A percentile compares a stretch with the other conserved stretches of the same genome.
These are phyloP conservation scores for Drosophila borealis DNA, from an alignment of 2,888 invertebrate species.

Conservation along the genomic window DNA sequence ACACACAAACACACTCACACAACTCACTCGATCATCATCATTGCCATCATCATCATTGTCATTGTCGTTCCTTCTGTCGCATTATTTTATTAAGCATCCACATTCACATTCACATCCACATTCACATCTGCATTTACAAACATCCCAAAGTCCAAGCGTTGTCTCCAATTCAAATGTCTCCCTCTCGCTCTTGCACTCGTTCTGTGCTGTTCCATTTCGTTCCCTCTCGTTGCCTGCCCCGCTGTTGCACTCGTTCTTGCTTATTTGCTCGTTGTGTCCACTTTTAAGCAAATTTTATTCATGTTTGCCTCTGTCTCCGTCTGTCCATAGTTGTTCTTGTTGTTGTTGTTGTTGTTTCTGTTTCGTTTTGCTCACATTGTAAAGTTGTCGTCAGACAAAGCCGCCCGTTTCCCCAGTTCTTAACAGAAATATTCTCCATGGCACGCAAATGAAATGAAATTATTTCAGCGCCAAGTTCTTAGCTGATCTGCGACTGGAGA, in stretches of 20 bases:
- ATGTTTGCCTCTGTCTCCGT: constrained; percentile 60
- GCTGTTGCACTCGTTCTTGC: constrained; percentile 28
- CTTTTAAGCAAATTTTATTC: constrained; percentile 78
- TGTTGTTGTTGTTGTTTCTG: constrained; percentile 25
- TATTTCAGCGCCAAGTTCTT: constrained; percentile 50
- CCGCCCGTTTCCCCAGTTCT: constrained; percentile 37
- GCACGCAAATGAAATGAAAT: constrained; percentile 57
- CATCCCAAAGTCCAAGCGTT: constrained; percentile 55
- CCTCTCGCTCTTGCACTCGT: constrained; percentile 12
- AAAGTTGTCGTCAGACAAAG: constrained; percentile 70
- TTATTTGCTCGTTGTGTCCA: constrained; percentile 69
- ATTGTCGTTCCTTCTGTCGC: constrained; percentile 80
- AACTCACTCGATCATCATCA: constrained; percentile 47
- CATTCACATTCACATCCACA: constrained; percentile 46
- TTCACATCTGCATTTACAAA: constrained; percentile 38
- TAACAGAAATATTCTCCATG: constrained; percentile 42
- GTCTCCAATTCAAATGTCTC: constrained; percentile 57
- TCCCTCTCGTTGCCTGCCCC: constrained; percentile 9
- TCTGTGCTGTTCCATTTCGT: constrained; percentile 13
- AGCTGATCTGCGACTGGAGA: constrained; percentile 38
- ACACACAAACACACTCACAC: constrained; percentile 34
- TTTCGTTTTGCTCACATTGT: constrained; percentile 62
- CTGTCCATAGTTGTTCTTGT: constrained; percentile 27
- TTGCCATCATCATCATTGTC: constrained; percentile 44
- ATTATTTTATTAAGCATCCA: constrained; percentile 82